Percentiles rank a stretch among this genome's conserved stretches.
Conservation (phyloP, 2,888 invertebrate genomes). For the Linnaemya vulpina region DNA sequence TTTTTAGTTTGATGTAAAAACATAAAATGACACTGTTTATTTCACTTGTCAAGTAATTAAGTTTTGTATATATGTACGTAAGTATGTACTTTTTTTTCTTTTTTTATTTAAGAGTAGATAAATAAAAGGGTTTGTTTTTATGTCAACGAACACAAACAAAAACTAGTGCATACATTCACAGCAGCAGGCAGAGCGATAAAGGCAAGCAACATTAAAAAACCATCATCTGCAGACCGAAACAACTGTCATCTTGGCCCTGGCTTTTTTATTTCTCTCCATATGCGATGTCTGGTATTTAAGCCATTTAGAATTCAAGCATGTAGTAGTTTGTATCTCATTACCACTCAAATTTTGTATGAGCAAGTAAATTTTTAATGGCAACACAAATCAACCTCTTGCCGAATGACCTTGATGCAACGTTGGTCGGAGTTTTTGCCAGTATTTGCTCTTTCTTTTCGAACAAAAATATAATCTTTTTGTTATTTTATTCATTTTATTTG, state of each 20-base stretch:
- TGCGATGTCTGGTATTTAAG: slow-evolving; percentile 43
- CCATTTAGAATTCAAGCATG: slow-evolving; percentile 55
- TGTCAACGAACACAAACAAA: slow-evolving; percentile 46
- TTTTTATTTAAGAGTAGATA: slow-evolving; percentile 27
- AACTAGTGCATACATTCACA: background rate
- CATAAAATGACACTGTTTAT: slow-evolving; percentile 22
- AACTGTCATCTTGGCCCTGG: slow-evolving; percentile 61
- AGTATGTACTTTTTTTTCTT: background rate
- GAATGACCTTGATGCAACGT: slow-evolving; percentile 60
- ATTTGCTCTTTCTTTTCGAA: slow-evolving; percentile 21
- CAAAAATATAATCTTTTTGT: background rate
- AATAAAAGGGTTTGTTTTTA: slow-evolving; percentile 38
- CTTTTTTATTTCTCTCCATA: background rate
- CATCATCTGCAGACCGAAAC: slow-evolving; percentile 64
- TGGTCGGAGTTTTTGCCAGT: slow-evolving; percentile 43
- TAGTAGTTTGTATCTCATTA: slow-evolving; percentile 50
- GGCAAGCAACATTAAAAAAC: slow-evolving; percentile 50
- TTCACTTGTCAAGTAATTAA: slow-evolving; percentile 48
- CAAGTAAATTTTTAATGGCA: slow-evolving; percentile 29
- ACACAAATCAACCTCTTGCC: slow-evolving; percentile 45
- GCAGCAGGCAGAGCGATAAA: slow-evolving; percentile 10
- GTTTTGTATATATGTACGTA: slow-evolving; percentile 22
- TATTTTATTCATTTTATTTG: slow-evolving; percentile 15
- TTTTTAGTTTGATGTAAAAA: slow-evolving; percentile 4
- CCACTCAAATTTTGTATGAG: slow-evolving; percentile 29